These are phyloP conservation scores for Pinctada fucata DNA, from an alignment of 2,888 invertebrate genomes.

Conservation along the genomic window DNA sequence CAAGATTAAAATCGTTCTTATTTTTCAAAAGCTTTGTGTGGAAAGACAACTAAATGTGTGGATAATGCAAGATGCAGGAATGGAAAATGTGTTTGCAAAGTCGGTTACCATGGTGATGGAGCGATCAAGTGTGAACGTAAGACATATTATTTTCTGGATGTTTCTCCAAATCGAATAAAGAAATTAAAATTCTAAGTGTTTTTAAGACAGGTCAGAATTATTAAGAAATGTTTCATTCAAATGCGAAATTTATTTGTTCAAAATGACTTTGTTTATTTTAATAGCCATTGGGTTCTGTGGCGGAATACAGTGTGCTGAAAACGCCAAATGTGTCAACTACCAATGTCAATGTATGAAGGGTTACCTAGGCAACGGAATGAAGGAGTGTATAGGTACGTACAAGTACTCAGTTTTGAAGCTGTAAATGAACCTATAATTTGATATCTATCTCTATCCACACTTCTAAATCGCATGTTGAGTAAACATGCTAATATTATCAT, in stretches of 20 bases:
- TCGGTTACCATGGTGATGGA: conserved; percentile 23
- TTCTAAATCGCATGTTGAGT: too few relatives aligned
- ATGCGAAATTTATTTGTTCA: too few relatives aligned
- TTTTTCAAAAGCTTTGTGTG: conserved; percentile 9
- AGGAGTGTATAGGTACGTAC: conserved; percentile 10
- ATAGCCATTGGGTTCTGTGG: conserved; percentile 7
- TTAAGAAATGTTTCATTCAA: too few relatives aligned
- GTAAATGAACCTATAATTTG: too few relatives aligned
- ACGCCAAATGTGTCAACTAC: conserved; percentile 11
- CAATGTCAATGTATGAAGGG: conserved; percentile 5
- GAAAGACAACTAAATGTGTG: conserved; percentile 8
- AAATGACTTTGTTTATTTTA: not conserved
- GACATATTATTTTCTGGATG: not conserved
- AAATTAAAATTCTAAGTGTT: too few relatives aligned
- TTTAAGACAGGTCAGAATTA: too few relatives aligned
- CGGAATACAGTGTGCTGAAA: conserved; percentile 16
- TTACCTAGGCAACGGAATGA: conserved; percentile 16
- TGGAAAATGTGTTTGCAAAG: conserved; percentile 15
- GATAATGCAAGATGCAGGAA: conserved; percentile 10
- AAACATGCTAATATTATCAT: too few relatives aligned
- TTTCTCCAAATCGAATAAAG: not conserved
- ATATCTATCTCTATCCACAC: too few relatives aligned
- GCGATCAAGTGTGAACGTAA: conserved; percentile 22
- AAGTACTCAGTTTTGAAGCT: not conserved
- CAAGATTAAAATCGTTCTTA: too few relatives aligned